Evolutionary conservation across 2,113 vertebrate genomes (phyloP).

Genomic region (Columba livia): DNA sequence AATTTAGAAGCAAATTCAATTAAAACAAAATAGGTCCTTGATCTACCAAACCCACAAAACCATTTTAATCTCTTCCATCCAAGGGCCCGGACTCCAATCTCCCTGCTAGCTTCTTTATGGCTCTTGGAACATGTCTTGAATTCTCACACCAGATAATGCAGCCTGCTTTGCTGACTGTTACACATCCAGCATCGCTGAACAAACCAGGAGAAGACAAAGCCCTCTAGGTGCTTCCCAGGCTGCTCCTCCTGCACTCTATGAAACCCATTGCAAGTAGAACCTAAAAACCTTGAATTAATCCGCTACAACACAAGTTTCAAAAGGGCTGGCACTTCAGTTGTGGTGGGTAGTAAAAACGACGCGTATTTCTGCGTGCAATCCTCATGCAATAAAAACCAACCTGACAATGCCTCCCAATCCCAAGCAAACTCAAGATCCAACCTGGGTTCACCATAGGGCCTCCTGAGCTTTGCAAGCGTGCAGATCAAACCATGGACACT

Average conservation of each 20-base stretch:
- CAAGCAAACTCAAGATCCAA: neutral
- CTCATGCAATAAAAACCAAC: neutral
- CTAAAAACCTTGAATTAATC: neutral
- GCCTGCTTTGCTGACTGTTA: neutral
- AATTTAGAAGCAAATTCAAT: neutral
- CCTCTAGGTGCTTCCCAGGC: neutral
- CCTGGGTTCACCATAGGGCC: neutral
- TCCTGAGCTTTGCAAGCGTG: neutral
- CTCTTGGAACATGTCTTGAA: rapidly evolving
- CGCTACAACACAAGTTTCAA: neutral
- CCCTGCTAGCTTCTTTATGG: neutral
- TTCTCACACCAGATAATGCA: neutral
- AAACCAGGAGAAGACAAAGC: neutral
- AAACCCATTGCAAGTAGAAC: neutral
- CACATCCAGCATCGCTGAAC: rapidly evolving
- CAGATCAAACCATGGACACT: neutral
- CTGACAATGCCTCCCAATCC: neutral
- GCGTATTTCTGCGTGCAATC: neutral
- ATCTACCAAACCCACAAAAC: neutral
- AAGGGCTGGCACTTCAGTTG: neutral
- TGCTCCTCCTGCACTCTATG: neutral
- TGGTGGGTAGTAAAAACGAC: neutral
- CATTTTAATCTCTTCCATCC: neutral
- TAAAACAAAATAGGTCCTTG: neutral
- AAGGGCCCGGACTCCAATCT: neutral